Evolutionary conservation across 2,888 invertebrate species (phyloP).

Genomic region (Hyposoter didymator): DNA sequence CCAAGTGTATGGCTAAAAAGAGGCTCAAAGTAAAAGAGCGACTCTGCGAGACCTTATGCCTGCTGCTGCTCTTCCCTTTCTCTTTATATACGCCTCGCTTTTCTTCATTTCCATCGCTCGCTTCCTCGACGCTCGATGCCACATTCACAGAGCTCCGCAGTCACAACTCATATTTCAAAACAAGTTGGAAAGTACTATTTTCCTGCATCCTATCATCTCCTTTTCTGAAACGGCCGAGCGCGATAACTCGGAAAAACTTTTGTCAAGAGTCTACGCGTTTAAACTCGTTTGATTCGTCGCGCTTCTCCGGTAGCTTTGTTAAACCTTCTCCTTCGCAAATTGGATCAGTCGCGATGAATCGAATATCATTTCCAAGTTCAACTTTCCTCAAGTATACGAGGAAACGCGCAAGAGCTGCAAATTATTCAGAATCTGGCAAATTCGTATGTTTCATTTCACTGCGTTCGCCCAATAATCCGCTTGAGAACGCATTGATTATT

Average conservation of each 20-base stretch:
- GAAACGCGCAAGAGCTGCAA: background rate
- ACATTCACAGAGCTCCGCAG: background rate
- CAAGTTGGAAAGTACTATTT: slow-evolving; percentile 16
- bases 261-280: slow-evolving; percentile 12
- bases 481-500: background rate
- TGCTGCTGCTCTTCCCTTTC: slow-evolving; percentile 4
- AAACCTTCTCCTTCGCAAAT: background rate
- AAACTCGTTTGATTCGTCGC: slow-evolving; percentile 1
- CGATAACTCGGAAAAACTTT: slow-evolving; percentile 16
- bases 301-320: background rate
- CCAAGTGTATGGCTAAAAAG: slow-evolving; percentile 48
- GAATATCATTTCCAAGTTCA: slow-evolving; percentile 8
- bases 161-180: background rate
- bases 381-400: background rate
- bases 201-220: slow-evolving; percentile 6
- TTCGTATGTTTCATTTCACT: background rate
- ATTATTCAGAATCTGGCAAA: background rate
- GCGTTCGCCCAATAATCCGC: background rate
- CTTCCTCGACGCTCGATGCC: background rate
- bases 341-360: background rate
- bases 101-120: background rate
- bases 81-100: background rate
- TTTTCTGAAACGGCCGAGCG: slow-evolving; percentile 2
- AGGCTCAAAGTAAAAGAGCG: slow-evolving; percentile 16
- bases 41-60: slow-evolving; percentile 39